phyloP scores from a whole-genome alignment of 2,888 invertebrate species.

The Melitaea athalia region DNA sequence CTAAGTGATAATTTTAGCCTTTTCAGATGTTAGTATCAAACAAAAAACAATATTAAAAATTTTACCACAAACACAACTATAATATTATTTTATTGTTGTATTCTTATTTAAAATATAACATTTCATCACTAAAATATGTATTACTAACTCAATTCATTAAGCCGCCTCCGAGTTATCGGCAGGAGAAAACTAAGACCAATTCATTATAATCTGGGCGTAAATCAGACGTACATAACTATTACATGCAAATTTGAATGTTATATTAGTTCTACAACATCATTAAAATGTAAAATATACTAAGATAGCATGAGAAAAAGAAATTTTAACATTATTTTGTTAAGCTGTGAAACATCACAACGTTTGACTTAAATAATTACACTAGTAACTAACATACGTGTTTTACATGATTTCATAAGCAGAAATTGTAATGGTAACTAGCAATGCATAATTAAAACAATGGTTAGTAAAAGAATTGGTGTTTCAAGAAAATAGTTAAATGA shows the following conservation, averaged over 20 bases:
- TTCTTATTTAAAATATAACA: no score
- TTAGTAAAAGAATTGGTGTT: background rate
- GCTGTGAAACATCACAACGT: background rate
- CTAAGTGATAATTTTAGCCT: no score
- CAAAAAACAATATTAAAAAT: no score
- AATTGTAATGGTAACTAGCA: constrained; percentile 1
- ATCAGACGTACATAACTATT: background rate
- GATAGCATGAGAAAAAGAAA: background rate
- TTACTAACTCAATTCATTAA: no score
- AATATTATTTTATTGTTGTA: no score
- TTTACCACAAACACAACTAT: no score
- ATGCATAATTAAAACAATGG: background rate
- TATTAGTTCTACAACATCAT: background rate
- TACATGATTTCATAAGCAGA: background rate
- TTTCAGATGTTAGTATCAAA: no score
- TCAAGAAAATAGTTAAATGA: background rate
- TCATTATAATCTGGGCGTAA: no score
- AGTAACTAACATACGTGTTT: background rate
- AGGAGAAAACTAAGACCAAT: no score
- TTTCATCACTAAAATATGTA: no score
- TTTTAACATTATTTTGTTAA: background rate
- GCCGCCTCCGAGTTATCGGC: no score
- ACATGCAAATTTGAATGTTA: background rate
- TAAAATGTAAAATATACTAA: background rate
- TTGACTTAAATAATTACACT: background rate